phyloP scores from a whole-genome alignment of 2,113 vertebrate genomes.

The Leucosticte australis region DNA sequence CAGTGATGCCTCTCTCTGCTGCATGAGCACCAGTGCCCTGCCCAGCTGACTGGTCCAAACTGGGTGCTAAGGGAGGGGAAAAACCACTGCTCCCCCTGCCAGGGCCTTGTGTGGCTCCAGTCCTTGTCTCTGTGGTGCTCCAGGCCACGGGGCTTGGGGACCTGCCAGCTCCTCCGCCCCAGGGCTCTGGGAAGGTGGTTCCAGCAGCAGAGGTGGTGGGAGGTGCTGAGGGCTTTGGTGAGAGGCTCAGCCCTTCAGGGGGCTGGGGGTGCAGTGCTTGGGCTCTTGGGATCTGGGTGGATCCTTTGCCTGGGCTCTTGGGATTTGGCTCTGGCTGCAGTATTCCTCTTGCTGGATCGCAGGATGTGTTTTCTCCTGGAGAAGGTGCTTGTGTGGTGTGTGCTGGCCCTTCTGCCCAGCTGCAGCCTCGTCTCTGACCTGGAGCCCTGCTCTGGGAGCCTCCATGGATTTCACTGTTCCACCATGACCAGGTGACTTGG shows the following conservation, averaged over 20 bases:
- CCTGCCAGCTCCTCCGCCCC: not conserved
- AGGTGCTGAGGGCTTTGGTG: not conserved
- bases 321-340: not conserved
- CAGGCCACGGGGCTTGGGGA: not conserved
- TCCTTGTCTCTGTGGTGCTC: too few relatives aligned
- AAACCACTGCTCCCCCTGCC: not conserved
- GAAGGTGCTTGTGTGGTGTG: accelerated
- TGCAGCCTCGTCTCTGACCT: not conserved
- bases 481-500: accelerated
- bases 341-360: not conserved
- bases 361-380: not conserved
- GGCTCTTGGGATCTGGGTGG: not conserved
- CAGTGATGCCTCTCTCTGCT: not conserved
- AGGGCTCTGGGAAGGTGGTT: not conserved
- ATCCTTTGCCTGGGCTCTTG: not conserved
- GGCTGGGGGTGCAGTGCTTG: not conserved
- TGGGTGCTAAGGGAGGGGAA: not conserved
- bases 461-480: accelerated
- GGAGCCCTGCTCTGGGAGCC: not conserved
- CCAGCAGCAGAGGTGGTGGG: not conserved
- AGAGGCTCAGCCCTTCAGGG: not conserved
- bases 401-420: not conserved
- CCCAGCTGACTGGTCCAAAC: accelerated
- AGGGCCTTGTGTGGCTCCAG: not conserved
- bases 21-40: not conserved